Percentiles rank a stretch among this genome's conserved stretches.
phyloP scores from a whole-genome alignment of 2,113 vertebrate genomes.

The Semnornis frantzii region DNA sequence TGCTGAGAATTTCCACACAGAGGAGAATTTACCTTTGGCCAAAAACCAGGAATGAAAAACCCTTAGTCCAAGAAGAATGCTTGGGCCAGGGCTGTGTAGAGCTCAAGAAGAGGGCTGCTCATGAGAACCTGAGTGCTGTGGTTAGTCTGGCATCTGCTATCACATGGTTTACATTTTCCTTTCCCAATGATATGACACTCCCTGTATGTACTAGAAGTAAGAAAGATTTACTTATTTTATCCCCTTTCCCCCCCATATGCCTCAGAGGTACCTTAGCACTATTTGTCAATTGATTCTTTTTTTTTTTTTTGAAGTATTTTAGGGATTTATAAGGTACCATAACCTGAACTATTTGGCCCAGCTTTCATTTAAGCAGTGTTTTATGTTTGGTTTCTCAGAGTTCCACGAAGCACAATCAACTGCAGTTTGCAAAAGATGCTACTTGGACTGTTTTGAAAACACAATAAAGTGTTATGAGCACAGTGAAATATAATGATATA shows the following conservation, averaged over 20 bases:
- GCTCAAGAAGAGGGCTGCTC: constrained; percentile 33
- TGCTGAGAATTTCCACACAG: constrained; percentile 26
- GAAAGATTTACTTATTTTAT: constrained; percentile 20
- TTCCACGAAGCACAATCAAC: neutral
- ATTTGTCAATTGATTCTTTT: neutral
- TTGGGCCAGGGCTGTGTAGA: neutral
- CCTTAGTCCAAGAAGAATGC: neutral
- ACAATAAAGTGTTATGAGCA: neutral
- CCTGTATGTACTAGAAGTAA: neutral
- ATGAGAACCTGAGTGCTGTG: constrained; percentile 23
- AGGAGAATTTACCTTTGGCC: constrained; percentile 45
- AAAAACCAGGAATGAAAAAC: constrained; percentile 26
- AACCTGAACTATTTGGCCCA: neutral
- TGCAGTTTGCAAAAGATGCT: neutral
- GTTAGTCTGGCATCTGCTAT: constrained; percentile 47
- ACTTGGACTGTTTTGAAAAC: neutral
- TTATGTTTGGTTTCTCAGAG: neutral
- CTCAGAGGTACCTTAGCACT: neutral
- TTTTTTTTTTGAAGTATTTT: neutral
- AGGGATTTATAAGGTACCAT: neutral
- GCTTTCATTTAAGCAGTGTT: neutral
- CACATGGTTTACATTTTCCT: constrained; percentile 51
- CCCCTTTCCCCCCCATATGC: neutral
- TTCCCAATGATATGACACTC: constrained; percentile 51
- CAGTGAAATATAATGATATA: neutral